These are phyloP conservation scores for Barypeithes pellucidus DNA, from an alignment of 2,888 invertebrate species.

Conservation along the genomic window DNA sequence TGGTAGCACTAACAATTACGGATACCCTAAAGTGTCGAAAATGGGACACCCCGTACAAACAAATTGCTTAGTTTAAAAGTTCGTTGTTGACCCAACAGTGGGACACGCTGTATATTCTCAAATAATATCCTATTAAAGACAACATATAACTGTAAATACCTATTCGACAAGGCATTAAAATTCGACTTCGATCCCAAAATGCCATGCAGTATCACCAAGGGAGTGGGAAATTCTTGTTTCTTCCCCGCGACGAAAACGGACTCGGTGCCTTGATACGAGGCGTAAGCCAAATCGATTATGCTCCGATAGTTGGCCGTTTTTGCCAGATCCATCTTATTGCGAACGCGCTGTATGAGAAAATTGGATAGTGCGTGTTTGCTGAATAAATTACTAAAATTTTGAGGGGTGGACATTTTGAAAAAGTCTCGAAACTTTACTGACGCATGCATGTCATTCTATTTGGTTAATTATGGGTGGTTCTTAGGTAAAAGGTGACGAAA, in stretches of 20 bases:
- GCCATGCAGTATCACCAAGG: conserved; percentile 91
- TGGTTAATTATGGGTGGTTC: not conserved
- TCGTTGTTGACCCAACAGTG: too few species aligned
- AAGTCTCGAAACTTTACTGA: conserved; percentile 6
- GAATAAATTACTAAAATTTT: conserved; percentile 54
- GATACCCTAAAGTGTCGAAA: too few species aligned
- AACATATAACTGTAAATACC: conserved; percentile 35
- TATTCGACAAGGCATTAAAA: conserved; percentile 88
- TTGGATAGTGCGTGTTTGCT: conserved; percentile 35
- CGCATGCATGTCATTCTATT: not conserved
- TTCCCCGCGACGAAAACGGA: conserved; percentile 58
- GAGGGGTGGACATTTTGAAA: conserved; percentile 20
- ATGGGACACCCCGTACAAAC: too few species aligned
- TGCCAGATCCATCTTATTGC: conserved; percentile 31
- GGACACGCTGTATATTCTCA: too few species aligned
- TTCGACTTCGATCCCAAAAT: conserved; percentile 90
- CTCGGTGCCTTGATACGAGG: conserved; percentile 76
- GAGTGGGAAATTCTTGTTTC: conserved; percentile 68
- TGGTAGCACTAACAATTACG: too few species aligned
- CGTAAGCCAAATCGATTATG: conserved; percentile 73
- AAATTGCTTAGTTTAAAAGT: too few species aligned
- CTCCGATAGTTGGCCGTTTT: conserved; percentile 15
- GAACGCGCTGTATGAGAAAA: conserved; percentile 15
- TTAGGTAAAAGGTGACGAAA: too few species aligned
- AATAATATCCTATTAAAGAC: too few species aligned